A percentile compares a stretch with the other conserved stretches of the same genome.
Evolutionary conservation across 1,140 invertebrate species (phyloP).

Genomic region (Halictus rubicundus): DNA sequence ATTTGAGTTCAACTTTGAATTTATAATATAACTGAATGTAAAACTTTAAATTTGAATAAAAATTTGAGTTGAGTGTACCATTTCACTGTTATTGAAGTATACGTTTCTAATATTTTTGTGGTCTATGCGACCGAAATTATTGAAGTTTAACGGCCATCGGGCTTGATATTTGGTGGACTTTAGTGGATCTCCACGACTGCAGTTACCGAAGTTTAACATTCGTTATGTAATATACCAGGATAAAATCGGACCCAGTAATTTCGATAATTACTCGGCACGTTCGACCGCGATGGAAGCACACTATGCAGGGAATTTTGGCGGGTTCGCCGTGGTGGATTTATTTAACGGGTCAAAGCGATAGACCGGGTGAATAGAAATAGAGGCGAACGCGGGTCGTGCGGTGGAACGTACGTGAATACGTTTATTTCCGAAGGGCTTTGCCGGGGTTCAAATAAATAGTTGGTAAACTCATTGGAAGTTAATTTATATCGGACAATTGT

Average conservation of each 20-base stretch:
- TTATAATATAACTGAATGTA: no score
- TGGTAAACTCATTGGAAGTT: not conserved
- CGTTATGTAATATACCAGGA: no score
- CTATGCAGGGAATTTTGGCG: not conserved
- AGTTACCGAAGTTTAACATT: no score
- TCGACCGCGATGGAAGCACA: not conserved
- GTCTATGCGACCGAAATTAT: no score
- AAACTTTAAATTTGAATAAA: no score
- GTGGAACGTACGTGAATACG: not conserved
- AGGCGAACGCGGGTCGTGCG: not conserved
- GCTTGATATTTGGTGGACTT: no score
- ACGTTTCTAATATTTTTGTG: no score
- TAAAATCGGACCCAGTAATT: not conserved
- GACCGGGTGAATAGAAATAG: constrained; percentile 4
- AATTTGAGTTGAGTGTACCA: no score
- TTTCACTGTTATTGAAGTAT: no score
- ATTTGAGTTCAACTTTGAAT: no score
- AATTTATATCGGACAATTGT: not conserved
- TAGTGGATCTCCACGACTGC: no score
- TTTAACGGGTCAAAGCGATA: constrained; percentile 8
- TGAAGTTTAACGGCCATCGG: no score
- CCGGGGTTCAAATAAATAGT: not conserved
- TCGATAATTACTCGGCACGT: not conserved
- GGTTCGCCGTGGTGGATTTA: not conserved
- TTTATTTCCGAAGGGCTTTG: not conserved